phyloP scores from a whole-genome alignment of 2,888 invertebrate genomes.

The Callyntrura guangdongensis region DNA sequence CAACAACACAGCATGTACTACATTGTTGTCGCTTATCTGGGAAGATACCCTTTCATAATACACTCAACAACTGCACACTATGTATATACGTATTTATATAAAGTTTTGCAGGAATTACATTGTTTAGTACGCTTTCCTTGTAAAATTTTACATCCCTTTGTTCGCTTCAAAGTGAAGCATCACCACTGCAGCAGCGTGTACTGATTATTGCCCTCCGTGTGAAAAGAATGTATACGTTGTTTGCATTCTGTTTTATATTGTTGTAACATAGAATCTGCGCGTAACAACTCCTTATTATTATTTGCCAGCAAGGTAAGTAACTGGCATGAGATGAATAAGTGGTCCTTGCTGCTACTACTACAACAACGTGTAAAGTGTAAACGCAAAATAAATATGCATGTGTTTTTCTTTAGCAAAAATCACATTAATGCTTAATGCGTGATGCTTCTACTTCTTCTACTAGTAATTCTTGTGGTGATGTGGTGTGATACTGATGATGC shows the following conservation, averaged over 20 bases:
- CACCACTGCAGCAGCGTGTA: neutral
- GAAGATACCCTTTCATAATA: constrained; percentile 20
- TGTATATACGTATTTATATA: neutral
- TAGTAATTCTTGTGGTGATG: constrained; percentile 6
- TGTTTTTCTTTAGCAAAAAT: constrained; percentile 30
- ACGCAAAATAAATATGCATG: constrained; percentile 2
- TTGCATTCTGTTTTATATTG: neutral
- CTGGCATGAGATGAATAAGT: neutral
- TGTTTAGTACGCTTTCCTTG: neutral
- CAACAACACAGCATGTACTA: neutral
- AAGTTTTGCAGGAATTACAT: neutral
- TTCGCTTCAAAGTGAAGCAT: neutral
- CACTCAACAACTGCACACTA: neutral
- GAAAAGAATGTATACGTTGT: neutral
- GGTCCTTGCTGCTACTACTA: neutral
- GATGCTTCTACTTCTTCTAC: constrained; percentile 5
- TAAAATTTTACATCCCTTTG: constrained; percentile 34
- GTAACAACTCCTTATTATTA: neutral
- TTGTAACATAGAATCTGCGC: neutral
- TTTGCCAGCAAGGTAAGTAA: constrained; percentile 20
- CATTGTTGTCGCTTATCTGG: neutral
- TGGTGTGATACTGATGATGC: constrained; percentile 62
- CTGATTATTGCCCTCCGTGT: neutral
- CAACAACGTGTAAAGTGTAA: no score
- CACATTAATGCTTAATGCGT: constrained; percentile 59